Base-by-base conservation (phyloP, 2,888 invertebrate genomes). In the Aspidiotus destructor region DNA sequence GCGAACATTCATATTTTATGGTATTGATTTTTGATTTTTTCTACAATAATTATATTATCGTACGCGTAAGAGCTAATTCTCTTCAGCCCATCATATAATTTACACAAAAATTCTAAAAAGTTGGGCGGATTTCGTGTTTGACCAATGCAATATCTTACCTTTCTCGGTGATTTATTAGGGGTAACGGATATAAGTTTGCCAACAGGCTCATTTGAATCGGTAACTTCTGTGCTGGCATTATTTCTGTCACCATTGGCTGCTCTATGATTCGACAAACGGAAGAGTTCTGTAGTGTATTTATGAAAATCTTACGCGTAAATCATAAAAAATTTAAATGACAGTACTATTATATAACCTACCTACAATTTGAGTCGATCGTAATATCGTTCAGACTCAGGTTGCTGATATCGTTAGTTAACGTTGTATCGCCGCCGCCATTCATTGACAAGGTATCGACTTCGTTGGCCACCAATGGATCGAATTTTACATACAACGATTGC, bases 401-500 rank as follows among this genome's bases (percentile, higher is more conserved):
- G 44, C 28, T 28, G 5, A 28, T 28, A 28, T 28, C 28, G 28
- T 28, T 28, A 28, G 28, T 28, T 28, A 28, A 28, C 5, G 28
- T 28, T 5, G 28, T 28, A 28, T 28, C 28, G 28, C 28, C 55
- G 41, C 57, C 65, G n/a, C 55, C 55, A 60, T 60, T 60, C n/a
- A 58, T 1, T 41, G 15, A 41, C 11, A 17, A 9, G 15, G 41
- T 41, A 60, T 60, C 17, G n/a, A 52, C 62, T 2, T 60, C 68
- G 17, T 15, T 40, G 8, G 61, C 16, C 1, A 68, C 60, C 40
- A 68, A 42, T 17, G 68, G 68, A 16, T 68, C 68, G 41, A 68
- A 68, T 62, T 68, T 68, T 10, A 61, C 68, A 15, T 68, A 68
- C 54, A 68, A 62, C 41, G 68, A 68, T 42, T 68, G 68, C 52